Evolutionary conservation across 1,140 invertebrate genomes (phyloP), one percentile per base, ranked within the genome.

Genomic region (Drosophila neocordata): DNA sequence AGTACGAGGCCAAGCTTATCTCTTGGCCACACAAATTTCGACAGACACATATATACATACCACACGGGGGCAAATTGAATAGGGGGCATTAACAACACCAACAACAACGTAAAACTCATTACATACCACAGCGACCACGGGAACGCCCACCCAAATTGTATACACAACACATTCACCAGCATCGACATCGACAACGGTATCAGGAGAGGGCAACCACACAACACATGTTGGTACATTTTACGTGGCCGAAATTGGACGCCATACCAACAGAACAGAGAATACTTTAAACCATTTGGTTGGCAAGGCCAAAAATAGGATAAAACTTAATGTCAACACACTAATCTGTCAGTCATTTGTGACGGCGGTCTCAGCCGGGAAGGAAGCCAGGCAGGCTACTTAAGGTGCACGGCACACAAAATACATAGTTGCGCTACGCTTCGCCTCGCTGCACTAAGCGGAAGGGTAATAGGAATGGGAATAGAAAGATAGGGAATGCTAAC

Each of bases 311-410:
- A 48, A 64, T 8, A 59, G 68, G 58, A 69, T 63, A 58, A 48
- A 73, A 81, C 74, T 69, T 65, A 82, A 82, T 87, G 82, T 78
- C 83, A 87, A 67, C 79, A 87, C 65, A 68, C 74, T 87, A 87
- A 87, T 88, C 78, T 82, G 70, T 82, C 78, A 82, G 73, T 79
- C 73, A 56, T 51, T 48, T 53, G 64, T 59, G 62, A 65, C 37
- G 41, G 27, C 24, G 57, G 60, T 31, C 70, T 73, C 38, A 55
- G 27, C 4, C 24, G 4, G 24, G 24, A 1, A 24, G 24, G 24
- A 1, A 24, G n/a, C 2, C 22, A 31, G 27, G 4, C 27, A 4
- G 51, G 62, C 76, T 78, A 84, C 80, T 83, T 84, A 84, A 84
- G 80, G 72, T 76, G 69, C 71, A 20, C 37, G 18, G 41, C 41